Evolutionary conservation across 2,113 vertebrate genomes (phyloP), one percentile per base, ranked within the genome.

Genomic region (Pelecanoides urinatrix): DNA sequence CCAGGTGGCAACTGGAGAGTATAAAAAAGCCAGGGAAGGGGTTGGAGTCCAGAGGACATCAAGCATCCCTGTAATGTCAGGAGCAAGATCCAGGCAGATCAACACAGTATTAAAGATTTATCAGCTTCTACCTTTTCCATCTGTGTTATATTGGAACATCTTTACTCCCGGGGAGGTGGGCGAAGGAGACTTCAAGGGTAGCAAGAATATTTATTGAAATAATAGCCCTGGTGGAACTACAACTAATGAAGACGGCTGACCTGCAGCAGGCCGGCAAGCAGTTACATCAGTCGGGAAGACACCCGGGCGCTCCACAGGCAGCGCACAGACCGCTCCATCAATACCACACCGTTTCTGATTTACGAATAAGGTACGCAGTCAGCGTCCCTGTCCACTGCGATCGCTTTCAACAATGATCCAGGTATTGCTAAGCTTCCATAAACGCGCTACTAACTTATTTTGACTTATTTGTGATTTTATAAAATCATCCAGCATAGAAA

Each of bases 401-500:
- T 55, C 2, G 1, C 27, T 71, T 44, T 68, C 56, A 78, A 63
- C 20, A 55, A 13, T 0, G 1, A 63, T 7, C 34, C 27, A 40
- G 29, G 32, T 26, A 26, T 50, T 40, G 36, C 47, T 63, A 56
- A 83, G 13, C 78, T 50, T 68, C 38, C 29, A 45, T 15, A 62
- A 38, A 49, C 1, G 3, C 0, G 0, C 19, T 5, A 2, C 16
- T 68, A 27, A 45, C 40, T 83, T 65, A 4, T 36, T 67, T 27
- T 23, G 34, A 27, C 45, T 45, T 45, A 45, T 56, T 26, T 26
- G 6, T 13, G 15, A 50, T n/a, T 92, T 58, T 32, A 32, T 32
- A 25, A 71, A 76, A 38, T 56, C 59, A 82, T 16, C 18, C 38
- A 77, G 30, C n/a, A 11, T 2, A 4, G 20, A 16, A 70, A 65